Conservation (phyloP, 2,797 vertebrate genomes). For the Platalea minor region DNA sequence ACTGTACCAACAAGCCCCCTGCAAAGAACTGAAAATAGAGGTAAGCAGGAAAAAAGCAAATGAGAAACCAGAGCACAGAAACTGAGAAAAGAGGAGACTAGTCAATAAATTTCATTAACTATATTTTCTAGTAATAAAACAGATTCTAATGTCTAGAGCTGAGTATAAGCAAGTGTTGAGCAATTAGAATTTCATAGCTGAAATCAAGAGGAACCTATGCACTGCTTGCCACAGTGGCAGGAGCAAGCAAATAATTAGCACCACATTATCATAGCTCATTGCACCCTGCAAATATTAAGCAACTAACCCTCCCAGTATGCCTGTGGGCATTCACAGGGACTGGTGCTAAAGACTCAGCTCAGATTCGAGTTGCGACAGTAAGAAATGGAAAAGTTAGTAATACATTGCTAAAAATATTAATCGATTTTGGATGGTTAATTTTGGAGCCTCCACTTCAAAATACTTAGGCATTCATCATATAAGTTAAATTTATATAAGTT, state of each 20-base stretch:
- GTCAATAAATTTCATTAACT: neutral
- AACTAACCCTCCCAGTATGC: neutral
- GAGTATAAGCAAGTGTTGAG: neutral
- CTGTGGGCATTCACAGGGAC: neutral
- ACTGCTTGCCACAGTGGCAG: neutral
- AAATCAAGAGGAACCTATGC: neutral
- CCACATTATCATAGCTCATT: neutral
- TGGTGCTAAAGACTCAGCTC: neutral
- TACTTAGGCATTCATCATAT: neutral
- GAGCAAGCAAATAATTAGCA: neutral
- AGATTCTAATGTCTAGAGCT: neutral
- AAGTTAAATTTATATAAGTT: neutral
- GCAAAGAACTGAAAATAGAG: neutral
- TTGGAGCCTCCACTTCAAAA: neutral
- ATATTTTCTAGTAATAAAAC: neutral
- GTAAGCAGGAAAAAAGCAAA: neutral
- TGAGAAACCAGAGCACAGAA: neutral
- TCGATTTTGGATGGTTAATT: neutral
- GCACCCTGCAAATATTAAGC: neutral
- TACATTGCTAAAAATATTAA: neutral
- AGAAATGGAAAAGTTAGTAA: neutral
- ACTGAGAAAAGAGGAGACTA: neutral
- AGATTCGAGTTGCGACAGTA: neutral
- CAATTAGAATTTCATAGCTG: neutral
- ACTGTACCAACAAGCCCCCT: neutral